Conservation (phyloP, 53 echinoderm and acorn worm genomes). For the Stichopus horrens region DNA sequence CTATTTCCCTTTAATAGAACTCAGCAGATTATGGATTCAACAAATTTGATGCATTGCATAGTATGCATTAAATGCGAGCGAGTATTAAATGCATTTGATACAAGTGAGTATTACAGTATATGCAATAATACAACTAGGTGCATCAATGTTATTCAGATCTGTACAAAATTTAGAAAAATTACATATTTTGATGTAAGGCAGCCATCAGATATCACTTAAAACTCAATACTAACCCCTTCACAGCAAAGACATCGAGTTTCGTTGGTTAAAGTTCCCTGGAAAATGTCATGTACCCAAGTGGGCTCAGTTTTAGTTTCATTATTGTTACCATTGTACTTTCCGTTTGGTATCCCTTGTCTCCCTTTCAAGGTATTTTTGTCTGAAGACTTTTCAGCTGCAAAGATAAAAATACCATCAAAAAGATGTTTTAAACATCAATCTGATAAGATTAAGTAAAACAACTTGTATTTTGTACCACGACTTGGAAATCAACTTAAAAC, state of each 20-base stretch:
- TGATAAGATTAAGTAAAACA: not conserved
- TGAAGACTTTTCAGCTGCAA: slow-evolving; percentile 69
- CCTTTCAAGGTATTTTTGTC: slow-evolving; percentile 85
- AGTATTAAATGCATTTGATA: too few species aligned
- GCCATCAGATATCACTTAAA: not conserved
- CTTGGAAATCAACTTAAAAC: too few species aligned
- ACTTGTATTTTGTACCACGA: not conserved
- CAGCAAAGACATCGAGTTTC: slow-evolving; percentile 97
- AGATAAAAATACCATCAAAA: not conserved
- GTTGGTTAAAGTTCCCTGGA: slow-evolving; percentile 98
- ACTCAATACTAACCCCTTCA: slow-evolving; percentile 72
- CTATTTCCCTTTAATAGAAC: not conserved
- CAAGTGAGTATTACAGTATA: too few species aligned
- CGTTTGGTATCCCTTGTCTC: slow-evolving; percentile 85
- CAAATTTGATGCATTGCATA: too few species aligned
- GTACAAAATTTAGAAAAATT: too few species aligned
- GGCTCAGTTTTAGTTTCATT: slow-evolving; percentile 87
- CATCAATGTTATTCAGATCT: too few species aligned
- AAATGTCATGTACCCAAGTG: slow-evolving; percentile 98
- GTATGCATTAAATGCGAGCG: too few species aligned
- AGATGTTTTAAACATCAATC: not conserved
- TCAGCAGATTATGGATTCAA: too few species aligned
- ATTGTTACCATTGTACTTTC: slow-evolving; percentile 86
- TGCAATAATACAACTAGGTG: too few species aligned
- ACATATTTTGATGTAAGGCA: too few species aligned